phyloP scores from a whole-genome alignment of 53 echinoderm and acorn worm species.

The Astropecten irregularis region DNA sequence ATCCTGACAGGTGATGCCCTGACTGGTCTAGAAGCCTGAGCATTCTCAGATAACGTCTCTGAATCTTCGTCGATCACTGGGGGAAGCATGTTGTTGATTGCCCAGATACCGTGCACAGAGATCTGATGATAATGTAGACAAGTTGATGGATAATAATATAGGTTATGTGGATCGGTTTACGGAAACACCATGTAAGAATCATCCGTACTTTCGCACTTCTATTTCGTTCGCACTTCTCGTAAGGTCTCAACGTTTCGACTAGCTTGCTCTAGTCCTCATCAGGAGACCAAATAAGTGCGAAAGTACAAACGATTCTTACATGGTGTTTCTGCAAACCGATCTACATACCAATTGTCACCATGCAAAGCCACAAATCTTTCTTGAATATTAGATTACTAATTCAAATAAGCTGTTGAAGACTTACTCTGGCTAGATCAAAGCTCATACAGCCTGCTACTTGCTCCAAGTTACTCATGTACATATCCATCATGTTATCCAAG shows the following conservation, averaged over 20 bases:
- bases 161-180: too few relatives aligned
- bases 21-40: conserved; percentile 29
- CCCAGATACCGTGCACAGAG: conserved; percentile 97
- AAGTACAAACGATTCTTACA: too few relatives aligned
- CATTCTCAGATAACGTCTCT: conserved; percentile 46
- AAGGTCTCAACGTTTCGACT: too few relatives aligned
- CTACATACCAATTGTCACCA: too few relatives aligned
- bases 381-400: neutral
- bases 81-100: conserved; percentile 91
- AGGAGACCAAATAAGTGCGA: too few relatives aligned
- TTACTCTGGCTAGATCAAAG: conserved; percentile 55
- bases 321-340: too few relatives aligned
- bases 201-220: too few relatives aligned
- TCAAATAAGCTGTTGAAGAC: neutral
- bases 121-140: conserved; percentile 62
- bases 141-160: neutral
- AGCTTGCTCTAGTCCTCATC: too few relatives aligned
- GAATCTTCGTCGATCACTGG: conserved; percentile 70
- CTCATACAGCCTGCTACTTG: neutral
- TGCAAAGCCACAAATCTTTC: too few relatives aligned
- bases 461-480: conserved; percentile 48
- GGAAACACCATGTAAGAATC: too few relatives aligned
- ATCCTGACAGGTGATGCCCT: conserved; percentile 50
- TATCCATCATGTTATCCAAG: conserved; percentile 27
- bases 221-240: too few relatives aligned